These are phyloP conservation scores for Apogon talboti DNA, from an alignment of 2,797 vertebrate genomes.

Conservation along the genomic window DNA sequence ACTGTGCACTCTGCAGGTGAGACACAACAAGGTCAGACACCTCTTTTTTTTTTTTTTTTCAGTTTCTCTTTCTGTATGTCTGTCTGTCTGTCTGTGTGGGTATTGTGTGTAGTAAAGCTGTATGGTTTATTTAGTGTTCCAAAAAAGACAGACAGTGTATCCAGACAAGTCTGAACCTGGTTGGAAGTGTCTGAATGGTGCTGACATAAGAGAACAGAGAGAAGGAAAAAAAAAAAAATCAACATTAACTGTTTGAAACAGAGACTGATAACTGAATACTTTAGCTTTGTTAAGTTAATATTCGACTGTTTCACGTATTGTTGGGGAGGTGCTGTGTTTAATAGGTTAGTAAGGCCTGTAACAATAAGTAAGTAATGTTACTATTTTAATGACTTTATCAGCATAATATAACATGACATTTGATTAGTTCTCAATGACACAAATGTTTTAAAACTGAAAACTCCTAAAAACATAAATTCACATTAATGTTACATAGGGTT, in stretches of 20 bases:
- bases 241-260: neutral
- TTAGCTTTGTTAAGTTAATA: too few relatives aligned
- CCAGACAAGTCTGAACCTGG: constrained; percentile 70
- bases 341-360: too few relatives aligned
- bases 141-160: constrained; percentile 59
- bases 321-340: too few relatives aligned
- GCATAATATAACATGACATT: too few relatives aligned
- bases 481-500: too few relatives aligned
- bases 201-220: constrained; percentile 50
- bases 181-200: constrained; percentile 44
- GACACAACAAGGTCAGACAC: constrained; percentile 50
- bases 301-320: too few relatives aligned
- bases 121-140: constrained; percentile 55
- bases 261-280: too few relatives aligned
- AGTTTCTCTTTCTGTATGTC: constrained; percentile 36
- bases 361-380: too few relatives aligned
- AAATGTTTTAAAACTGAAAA: too few relatives aligned
- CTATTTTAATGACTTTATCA: too few relatives aligned
- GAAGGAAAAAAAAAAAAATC: neutral
- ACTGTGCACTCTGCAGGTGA: constrained; percentile 57
- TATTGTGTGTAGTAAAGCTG: constrained; percentile 33
- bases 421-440: too few relatives aligned
- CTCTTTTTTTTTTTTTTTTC: constrained; percentile 1
- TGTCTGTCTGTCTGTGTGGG: constrained; percentile 36
- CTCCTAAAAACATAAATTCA: too few relatives aligned